These are phyloP conservation scores for Watsonalla cultraria DNA, from an alignment of 2,888 invertebrate species.

Conservation along the genomic window DNA sequence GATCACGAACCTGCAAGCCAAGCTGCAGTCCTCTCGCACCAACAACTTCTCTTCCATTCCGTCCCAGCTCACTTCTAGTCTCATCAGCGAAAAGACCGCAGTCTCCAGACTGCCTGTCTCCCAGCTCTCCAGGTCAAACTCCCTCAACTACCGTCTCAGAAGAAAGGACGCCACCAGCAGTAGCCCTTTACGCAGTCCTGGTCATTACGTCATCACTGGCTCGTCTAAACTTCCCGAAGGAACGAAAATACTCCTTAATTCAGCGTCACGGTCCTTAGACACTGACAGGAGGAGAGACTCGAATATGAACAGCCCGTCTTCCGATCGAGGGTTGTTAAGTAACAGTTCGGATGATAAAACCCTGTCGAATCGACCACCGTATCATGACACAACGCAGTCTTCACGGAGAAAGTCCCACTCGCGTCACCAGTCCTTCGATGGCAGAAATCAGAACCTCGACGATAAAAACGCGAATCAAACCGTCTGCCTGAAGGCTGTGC, in stretches of 20 bases:
- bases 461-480: slow-evolving; percentile 50
- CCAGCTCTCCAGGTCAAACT: slow-evolving; percentile 69
- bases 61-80: slow-evolving; percentile 59
- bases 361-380: slow-evolving; percentile 56
- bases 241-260: slow-evolving; percentile 52
- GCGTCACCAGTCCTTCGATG: slow-evolving; percentile 76
- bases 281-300: slow-evolving; percentile 48
- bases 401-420: slow-evolving; percentile 74
- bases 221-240: slow-evolving; percentile 56
- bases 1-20: slow-evolving; percentile 80
- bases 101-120: slow-evolving; percentile 67
- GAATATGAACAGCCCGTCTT: slow-evolving; percentile 69
- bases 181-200: slow-evolving; percentile 68
- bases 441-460: slow-evolving; percentile 59
- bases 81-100: slow-evolving; percentile 68
- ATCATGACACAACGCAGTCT: slow-evolving; percentile 56
- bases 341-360: slow-evolving; percentile 73
- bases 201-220: slow-evolving; percentile 70
- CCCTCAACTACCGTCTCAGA: slow-evolving; percentile 67
- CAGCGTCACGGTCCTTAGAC: slow-evolving; percentile 63
- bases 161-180: slow-evolving; percentile 59
- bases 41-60: slow-evolving; percentile 51
- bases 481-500: slow-evolving; percentile 61
- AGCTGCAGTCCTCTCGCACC: slow-evolving; percentile 64
- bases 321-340: slow-evolving; percentile 52